A percentile compares a stretch with the other conserved stretches of the same genome.
Conservation (phyloP, 2,888 invertebrate species). For the Megaustenia siamemsis region DNA sequence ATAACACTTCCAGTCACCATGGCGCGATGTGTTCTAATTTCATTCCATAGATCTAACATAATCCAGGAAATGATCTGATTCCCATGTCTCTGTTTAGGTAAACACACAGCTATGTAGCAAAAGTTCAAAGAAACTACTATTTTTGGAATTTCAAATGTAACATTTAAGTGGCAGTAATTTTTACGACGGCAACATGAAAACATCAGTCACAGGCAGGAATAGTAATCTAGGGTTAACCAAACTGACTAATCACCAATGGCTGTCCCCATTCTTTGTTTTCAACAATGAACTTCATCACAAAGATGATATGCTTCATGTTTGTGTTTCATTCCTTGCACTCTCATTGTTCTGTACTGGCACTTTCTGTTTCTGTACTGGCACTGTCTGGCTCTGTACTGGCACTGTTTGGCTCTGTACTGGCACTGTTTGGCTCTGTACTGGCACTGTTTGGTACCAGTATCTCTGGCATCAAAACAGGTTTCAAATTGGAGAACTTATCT, state of each 20-base stretch:
- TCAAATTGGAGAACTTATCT: constrained; percentile 30
- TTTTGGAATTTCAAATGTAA: too few relatives aligned
- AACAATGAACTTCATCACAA: background rate
- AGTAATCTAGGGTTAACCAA: background rate
- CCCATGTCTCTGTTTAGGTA: too few relatives aligned
- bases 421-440: background rate
- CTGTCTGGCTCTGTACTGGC: background rate
- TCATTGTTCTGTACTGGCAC: background rate
- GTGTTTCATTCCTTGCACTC: background rate
- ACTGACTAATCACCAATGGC: background rate
- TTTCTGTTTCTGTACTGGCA: background rate
- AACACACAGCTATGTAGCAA: too few relatives aligned
- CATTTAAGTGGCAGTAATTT: too few relatives aligned
- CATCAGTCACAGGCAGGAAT: too few relatives aligned
- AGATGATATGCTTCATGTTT: background rate
- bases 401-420: background rate
- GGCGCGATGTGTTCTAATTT: too few relatives aligned
- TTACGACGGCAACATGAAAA: too few relatives aligned
- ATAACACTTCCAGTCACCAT: too few relatives aligned
- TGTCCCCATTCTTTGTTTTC: background rate
- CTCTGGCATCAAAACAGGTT: constrained; percentile 44
- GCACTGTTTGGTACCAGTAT: background rate
- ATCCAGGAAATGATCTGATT: too few relatives aligned
- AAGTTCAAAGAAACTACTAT: too few relatives aligned
- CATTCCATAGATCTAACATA: too few relatives aligned